Evolutionary conservation across 2,888 invertebrate genomes (phyloP), one percentile per base, ranked within the genome.

Genomic region (Ischnus inquisitorius): DNA sequence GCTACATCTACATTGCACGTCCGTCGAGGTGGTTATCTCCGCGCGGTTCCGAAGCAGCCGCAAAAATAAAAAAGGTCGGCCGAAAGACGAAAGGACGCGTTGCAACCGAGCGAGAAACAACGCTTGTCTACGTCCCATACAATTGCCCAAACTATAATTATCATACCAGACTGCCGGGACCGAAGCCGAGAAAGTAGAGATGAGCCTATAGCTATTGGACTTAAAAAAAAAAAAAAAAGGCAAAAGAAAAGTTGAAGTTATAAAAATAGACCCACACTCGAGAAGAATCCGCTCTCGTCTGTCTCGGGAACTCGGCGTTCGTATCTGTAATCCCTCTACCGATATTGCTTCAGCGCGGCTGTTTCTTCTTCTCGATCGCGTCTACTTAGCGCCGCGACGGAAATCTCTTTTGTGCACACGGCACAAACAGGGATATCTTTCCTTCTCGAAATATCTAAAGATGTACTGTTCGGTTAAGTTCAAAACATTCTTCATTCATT

Each of bases 141-240:
- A 54, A 22, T 22, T 19, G 10, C 10, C 54, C 10, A 54, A 54
- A 54, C 54, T 54, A 54, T 54, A 54, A 54, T 54, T 54, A 54
- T 54, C 54, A 22, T 54, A 22, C 54, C 1, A 8, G 19, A 54
- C 19, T 54, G 19, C 3, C 19, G 54, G 54, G 12, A 4, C 34
- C 34, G 22, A 10, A 54, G 54, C 3, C 54, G 54, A 22, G 22
- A 54, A 54, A 16, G 54, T 54, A 4, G 54, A 19, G 8, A 10
- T 1, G 10, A 19, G 54, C 19, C 54, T 22, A 16, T 22, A 22
- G 10, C 54, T 54, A 54, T 22, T 19, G 54, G 54, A 54, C 16
- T 54, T 54, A 1, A 10, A 22, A 19, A 34, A 34, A 34, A 34
- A 34, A 34, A 34, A 34, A 54, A 54, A 54, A 54, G n/a, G n/a